phyloP scores from a whole-genome alignment of 2,113 vertebrate genomes.

The Prunella himalayana region DNA sequence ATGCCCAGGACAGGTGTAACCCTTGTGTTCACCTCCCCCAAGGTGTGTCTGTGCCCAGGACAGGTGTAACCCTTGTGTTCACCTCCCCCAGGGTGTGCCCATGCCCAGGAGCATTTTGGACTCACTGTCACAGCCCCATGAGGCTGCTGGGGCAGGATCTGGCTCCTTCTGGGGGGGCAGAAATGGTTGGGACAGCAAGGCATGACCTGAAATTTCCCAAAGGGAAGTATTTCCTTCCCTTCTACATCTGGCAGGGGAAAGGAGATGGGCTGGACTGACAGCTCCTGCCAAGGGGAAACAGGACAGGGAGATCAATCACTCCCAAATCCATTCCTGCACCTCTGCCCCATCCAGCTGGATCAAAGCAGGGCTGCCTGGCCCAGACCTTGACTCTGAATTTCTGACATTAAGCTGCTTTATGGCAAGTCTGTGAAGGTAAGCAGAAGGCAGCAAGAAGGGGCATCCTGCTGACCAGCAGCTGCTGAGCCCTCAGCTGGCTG shows the following conservation, averaged over 20 bases:
- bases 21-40: accelerated
- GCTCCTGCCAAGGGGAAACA: neutral
- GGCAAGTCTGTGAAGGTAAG: neutral
- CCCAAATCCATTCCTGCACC: neutral
- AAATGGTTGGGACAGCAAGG: neutral
- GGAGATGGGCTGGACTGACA: accelerated
- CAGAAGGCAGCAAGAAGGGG: neutral
- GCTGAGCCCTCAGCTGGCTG: neutral
- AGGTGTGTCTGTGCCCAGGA: neutral
- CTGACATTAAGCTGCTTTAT: neutral
- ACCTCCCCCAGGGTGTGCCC: accelerated
- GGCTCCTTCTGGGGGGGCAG: neutral
- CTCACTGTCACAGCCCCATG: accelerated
- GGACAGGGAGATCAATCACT: neutral
- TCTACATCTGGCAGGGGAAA: neutral
- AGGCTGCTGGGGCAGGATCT: neutral
- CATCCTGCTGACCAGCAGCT: neutral
- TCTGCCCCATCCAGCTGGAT: neutral
- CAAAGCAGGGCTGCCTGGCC: neutral
- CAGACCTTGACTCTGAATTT: neutral
- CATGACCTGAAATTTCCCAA: accelerated
- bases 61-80: accelerated
- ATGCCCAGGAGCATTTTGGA: accelerated
- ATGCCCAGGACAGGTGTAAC: neutral
- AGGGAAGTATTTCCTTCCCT: neutral